These are phyloP conservation scores for Hydrozoanthus gracilis DNA, from an alignment of 92 coral and sea anemone species.

Conservation along the genomic window DNA sequence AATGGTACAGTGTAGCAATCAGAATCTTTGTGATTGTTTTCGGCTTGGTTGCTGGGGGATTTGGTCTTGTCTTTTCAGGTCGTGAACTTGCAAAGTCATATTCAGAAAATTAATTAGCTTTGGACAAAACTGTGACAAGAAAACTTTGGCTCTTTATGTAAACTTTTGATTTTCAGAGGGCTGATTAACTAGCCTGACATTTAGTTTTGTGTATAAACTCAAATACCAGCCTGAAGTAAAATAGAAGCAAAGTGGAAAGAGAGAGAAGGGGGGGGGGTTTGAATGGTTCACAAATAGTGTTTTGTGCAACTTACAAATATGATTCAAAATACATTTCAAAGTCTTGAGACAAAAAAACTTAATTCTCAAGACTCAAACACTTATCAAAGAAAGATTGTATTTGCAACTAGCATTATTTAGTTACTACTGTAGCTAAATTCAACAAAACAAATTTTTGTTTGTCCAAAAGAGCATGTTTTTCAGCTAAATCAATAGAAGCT, in stretches of 20 bases:
- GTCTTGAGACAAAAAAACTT: neutral
- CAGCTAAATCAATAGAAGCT: too few species aligned
- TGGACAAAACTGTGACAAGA: neutral
- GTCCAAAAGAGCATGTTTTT: too few species aligned
- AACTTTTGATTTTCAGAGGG: neutral
- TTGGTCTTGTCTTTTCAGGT: slow-evolving; percentile 85
- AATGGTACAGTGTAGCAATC: slow-evolving; percentile 71
- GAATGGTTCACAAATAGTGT: too few species aligned
- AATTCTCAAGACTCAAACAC: neutral
- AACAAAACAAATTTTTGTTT: too few species aligned
- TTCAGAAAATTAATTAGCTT: neutral
- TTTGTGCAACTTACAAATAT: too few species aligned
- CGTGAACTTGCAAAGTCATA: slow-evolving; percentile 80
- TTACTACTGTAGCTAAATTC: neutral
- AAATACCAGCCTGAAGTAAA: too few species aligned
- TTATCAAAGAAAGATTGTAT: neutral
- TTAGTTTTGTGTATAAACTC: too few species aligned
- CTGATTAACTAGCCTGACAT: too few species aligned
- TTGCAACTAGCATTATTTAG: neutral
- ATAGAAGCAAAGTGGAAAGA: too few species aligned
- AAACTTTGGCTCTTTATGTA: neutral
- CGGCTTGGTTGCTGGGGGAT: slow-evolving; percentile 87
- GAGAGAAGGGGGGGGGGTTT: too few species aligned
- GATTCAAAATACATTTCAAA: neutral
- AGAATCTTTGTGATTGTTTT: slow-evolving; percentile 76